These are phyloP conservation scores for Acleris cristana DNA, from an alignment of 2,888 invertebrate species.

Conservation along the genomic window DNA sequence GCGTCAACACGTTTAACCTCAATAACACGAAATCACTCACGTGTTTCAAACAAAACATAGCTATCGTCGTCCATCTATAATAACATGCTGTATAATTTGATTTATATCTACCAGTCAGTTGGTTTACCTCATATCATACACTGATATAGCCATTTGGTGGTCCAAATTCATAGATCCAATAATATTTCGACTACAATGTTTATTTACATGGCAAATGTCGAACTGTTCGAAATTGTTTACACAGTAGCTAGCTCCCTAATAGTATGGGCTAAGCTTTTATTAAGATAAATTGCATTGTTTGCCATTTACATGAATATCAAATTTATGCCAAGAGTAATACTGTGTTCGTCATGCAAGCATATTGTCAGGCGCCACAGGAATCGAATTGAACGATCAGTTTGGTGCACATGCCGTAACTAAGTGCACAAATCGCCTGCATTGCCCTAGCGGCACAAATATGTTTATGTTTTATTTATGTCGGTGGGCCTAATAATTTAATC, in stretches of 20 bases:
- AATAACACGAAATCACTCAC: conserved; percentile 32
- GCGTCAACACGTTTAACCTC: conserved; percentile 36
- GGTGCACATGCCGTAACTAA: conserved; percentile 43
- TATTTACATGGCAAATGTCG: neutral
- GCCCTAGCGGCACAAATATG: conserved; percentile 44
- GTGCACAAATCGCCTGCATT: conserved; percentile 44
- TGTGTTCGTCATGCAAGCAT: conserved; percentile 29
- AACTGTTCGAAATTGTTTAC: neutral
- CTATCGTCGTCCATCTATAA: conserved; percentile 32
- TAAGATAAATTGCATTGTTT: conserved; percentile 12
- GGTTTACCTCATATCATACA: conserved; percentile 8
- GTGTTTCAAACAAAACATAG: conserved; percentile 32
- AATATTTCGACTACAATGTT: neutral
- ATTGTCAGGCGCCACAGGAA: conserved; percentile 27
- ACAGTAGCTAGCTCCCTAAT: neutral
- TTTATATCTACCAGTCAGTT: conserved; percentile 24
- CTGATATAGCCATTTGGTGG: neutral
- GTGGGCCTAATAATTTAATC: conserved; percentile 64
- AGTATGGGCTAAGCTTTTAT: neutral
- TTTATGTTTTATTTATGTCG: conserved; percentile 50
- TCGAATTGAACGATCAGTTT: conserved; percentile 38
- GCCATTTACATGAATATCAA: conserved; percentile 21
- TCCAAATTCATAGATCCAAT: neutral
- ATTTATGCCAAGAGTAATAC: conserved; percentile 15
- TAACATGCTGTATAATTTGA: conserved; percentile 29